Conservation (phyloP, 1,140 invertebrate species). For the Hermetia illucens region DNA sequence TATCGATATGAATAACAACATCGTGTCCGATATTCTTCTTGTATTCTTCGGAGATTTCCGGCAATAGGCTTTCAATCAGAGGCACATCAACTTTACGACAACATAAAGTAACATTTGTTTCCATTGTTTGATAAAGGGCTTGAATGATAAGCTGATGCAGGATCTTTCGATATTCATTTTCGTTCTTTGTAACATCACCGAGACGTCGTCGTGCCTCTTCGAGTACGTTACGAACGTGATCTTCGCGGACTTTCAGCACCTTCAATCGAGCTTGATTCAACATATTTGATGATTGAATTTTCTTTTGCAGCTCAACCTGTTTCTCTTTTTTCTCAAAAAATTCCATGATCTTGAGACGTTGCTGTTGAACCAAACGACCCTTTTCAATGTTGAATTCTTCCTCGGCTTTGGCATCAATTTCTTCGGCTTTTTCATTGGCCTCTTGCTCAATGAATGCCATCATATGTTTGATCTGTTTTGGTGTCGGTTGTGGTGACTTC, state of each 20-base stretch:
- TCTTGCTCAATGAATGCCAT: constrained; percentile 99
- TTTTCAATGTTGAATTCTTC: constrained; percentile 99
- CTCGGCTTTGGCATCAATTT: constrained; percentile 97
- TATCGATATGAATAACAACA: constrained; percentile 53
- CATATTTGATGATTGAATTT: constrained; percentile 96
- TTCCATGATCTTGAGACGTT: constrained; percentile 94
- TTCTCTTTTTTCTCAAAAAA: constrained; percentile 96
- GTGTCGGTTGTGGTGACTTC: too few species aligned
- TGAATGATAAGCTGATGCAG: constrained; percentile 80
- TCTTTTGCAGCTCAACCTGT: constrained; percentile 93
- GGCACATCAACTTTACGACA: constrained; percentile 65
- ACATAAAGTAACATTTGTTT: constrained; percentile 63
- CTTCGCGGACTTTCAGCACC: constrained; percentile 86
- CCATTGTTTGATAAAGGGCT: constrained; percentile 76
- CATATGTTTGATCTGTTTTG: constrained; percentile 90
- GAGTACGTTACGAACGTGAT: constrained; percentile 73
- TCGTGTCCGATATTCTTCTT: constrained; percentile 55
- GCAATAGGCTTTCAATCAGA: constrained; percentile 56
- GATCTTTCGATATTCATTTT: constrained; percentile 59
- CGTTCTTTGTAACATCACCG: constrained; percentile 48
- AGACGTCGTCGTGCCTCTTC: constrained; percentile 75
- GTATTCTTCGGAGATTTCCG: constrained; percentile 47
- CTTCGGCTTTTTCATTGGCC: constrained; percentile 97
- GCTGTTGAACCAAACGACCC: constrained; percentile 87
- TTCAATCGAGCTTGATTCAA: constrained; percentile 87